Percentiles rank a stretch among this genome's conserved stretches.
Evolutionary conservation across 1,140 invertebrate genomes (phyloP).

Genomic region (Odontomachus brunneus): DNA sequence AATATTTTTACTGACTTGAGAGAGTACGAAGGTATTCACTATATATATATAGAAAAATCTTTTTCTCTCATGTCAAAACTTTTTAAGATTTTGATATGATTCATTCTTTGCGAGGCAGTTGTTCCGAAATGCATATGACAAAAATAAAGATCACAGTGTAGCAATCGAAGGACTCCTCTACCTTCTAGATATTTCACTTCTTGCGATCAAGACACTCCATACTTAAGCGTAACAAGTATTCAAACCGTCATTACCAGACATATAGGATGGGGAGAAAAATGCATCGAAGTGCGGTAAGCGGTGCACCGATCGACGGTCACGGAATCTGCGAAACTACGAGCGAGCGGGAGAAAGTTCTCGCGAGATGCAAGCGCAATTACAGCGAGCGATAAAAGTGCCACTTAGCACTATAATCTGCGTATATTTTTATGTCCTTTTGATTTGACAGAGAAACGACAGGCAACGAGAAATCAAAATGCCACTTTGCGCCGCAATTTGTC

Average conservation of each 20-base stretch:
- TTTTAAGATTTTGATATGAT: no score
- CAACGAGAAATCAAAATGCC: conserved; percentile 60
- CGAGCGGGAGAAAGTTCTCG: conserved; percentile 64
- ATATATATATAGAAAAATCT: no score
- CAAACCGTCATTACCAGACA: conserved; percentile 49
- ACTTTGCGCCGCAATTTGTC: conserved; percentile 65
- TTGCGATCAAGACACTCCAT: conserved; percentile 9
- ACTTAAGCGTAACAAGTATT: conserved; percentile 47
- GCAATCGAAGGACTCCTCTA: background rate
- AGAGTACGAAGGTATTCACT: no score
- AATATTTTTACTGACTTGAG: no score
- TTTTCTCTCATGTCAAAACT: no score
- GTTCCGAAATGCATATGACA: background rate
- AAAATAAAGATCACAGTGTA: background rate
- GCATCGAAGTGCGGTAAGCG: conserved; percentile 36
- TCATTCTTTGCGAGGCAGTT: background rate
- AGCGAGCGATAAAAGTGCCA: conserved; percentile 70
- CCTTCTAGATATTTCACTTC: background rate
- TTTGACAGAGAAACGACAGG: conserved; percentile 66
- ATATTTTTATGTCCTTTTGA: conserved; percentile 69
- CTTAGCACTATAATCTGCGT: conserved; percentile 70
- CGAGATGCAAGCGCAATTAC: conserved; percentile 72
- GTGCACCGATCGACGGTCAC: conserved; percentile 48
- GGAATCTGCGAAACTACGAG: conserved; percentile 66
- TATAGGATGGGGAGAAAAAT: conserved; percentile 26